Evolutionary conservation across 2,797 vertebrate species (phyloP).

Genomic region (Premnoplex brunnescens): DNA sequence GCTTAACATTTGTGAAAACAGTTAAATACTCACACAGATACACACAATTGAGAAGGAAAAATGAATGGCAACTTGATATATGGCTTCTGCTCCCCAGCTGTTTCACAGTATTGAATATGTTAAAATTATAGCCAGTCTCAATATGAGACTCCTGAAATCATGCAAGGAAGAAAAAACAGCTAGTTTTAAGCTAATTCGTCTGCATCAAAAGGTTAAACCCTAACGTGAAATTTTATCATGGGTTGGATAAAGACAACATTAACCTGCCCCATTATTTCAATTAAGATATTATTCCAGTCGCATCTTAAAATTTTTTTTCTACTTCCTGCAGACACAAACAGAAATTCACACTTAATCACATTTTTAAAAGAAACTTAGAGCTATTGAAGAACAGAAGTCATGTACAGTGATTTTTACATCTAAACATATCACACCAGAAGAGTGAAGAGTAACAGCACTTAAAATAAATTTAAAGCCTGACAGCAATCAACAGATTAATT

Average conservation of each 20-base stretch:
- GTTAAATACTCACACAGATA: slow-evolving; percentile 28
- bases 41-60: slow-evolving; percentile 28
- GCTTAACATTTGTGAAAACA: slow-evolving; percentile 30
- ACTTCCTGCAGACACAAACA: background rate
- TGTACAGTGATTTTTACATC: slow-evolving; percentile 36
- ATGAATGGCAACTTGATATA: background rate
- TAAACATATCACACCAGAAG: slow-evolving; percentile 45
- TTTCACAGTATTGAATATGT: background rate
- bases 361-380: background rate
- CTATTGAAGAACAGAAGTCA: slow-evolving; percentile 58
- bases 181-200: background rate
- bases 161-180: background rate
- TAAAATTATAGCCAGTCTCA: background rate
- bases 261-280: background rate
- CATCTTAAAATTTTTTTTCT: background rate
- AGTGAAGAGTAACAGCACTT: slow-evolving; percentile 64
- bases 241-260: background rate
- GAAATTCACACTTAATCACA: background rate
- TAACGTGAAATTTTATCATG: background rate
- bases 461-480: slow-evolving; percentile 20
- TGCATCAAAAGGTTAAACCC: background rate
- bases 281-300: fast-evolving
- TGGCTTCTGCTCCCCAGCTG: slow-evolving; percentile 48
- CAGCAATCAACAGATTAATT: slow-evolving; percentile 12
- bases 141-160: background rate